phyloP scores from a whole-genome alignment of 2,888 invertebrate species.

The Drosophila robusta region DNA sequence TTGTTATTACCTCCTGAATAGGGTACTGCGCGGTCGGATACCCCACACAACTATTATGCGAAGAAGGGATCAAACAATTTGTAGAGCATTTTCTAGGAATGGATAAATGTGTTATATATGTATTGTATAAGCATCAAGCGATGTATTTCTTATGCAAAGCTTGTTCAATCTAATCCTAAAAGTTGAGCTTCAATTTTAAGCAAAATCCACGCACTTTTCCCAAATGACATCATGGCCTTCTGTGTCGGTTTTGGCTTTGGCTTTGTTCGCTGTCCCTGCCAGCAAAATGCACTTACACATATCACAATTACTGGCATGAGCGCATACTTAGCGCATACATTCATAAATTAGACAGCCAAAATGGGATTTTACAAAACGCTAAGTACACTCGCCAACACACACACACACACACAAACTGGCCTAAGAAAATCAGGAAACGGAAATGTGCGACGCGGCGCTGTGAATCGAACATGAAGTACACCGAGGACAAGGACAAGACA shows the following conservation, averaged over 20 bases:
- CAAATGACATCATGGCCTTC: constrained; percentile 67
- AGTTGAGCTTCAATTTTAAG: constrained; percentile 1
- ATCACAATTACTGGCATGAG: constrained; percentile 69
- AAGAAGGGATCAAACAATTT: too few relatives aligned
- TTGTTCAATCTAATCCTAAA: background rate
- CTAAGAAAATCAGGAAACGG: constrained; percentile 76
- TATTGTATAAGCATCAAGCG: background rate
- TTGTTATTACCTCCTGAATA: too few relatives aligned
- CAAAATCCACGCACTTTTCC: background rate
- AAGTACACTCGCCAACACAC: constrained; percentile 47
- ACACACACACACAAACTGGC: constrained; percentile 21
- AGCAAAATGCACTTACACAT: constrained; percentile 61
- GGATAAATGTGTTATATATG: too few relatives aligned
- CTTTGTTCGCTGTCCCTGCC: constrained; percentile 45
- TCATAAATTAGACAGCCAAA: constrained; percentile 72
- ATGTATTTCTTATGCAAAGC: background rate
- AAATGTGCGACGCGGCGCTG: constrained; percentile 78
- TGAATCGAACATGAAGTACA: constrained; percentile 75
- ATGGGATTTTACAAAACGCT: constrained; percentile 72
- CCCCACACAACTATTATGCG: too few relatives aligned
- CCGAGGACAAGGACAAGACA: constrained; percentile 58
- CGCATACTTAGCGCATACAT: constrained; percentile 61
- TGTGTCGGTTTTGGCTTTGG: constrained; percentile 31
- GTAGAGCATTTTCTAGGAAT: too few relatives aligned
- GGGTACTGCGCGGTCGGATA: too few relatives aligned